Base-by-base conservation (phyloP, 2,888 invertebrate genomes). In the Lysandra bellargus region DNA sequence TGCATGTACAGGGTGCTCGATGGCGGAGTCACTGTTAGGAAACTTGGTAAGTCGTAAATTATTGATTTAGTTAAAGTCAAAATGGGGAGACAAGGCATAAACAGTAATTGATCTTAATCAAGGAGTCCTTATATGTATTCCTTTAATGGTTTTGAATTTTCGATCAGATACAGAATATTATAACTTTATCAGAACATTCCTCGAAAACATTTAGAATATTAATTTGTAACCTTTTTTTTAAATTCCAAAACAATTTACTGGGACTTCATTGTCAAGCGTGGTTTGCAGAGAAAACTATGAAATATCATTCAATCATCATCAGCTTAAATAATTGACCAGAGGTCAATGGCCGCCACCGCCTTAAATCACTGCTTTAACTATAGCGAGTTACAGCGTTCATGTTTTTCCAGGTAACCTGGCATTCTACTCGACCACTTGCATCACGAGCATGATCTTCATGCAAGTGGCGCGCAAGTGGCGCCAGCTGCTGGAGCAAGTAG, bases 391-490 rank as follows among this genome's bases (percentile, higher is more conserved):
- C 53, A 57, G 4, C 57, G 17, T 17, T 17, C 1, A 57, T 17
- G 0, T 1, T 2, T 9, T 86, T 85, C 6, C 86, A 92, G 92
- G 81, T 4, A 85, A 78, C 30, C 72, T 87, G 0, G 80, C 83
- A 1, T 90, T 91, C 79, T 88, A 84, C 40, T 23, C 80, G 0
- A 81, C 86, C 1, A 84, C 84, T 75, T 84, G 82, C 72, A 12
- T 84, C 0, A 86, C 87, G 0, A 87, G 86, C 0, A 80, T 88
- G 4, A 60, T 85, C 0, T 90, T 88, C 60, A 78, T 90, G 0
- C 83, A 86, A 0, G 80, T 89, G 4, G 86, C 88, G 9, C 81
- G 79, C 2, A 90, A 86, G 83, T 92, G 91, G 91, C 86, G 87
- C 6, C 40, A 49, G 2, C 80, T 92, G 2, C 82, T 88, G 79